A percentile compares a stretch with the other conserved stretches of the same genome.
phyloP scores from a whole-genome alignment of 2,797 vertebrate genomes.

The Serranus cabrilla region DNA sequence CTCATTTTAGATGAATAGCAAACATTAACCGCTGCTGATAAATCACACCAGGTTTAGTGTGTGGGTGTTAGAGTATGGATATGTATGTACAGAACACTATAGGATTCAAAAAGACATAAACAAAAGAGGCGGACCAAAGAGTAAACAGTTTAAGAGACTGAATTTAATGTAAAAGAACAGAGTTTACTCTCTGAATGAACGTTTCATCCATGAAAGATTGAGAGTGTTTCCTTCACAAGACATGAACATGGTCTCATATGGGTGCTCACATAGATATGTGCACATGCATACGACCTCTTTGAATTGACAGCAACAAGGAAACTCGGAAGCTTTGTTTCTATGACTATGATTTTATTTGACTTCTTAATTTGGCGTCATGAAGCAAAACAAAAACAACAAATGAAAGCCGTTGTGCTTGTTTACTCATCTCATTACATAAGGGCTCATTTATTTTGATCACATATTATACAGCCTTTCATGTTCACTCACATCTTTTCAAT shows the following conservation, averaged over 20 bases:
- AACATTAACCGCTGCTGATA: neutral
- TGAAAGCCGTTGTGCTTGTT: constrained; percentile 18
- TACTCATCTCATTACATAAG: constrained; percentile 33
- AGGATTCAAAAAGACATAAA: neutral
- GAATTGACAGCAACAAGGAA: neutral
- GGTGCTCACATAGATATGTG: neutral
- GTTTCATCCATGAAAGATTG: neutral
- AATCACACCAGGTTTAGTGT: neutral
- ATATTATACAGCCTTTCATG: constrained; percentile 42
- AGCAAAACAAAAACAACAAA: constrained; percentile 36
- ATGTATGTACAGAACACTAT: neutral
- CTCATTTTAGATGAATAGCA: neutral
- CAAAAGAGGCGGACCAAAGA: neutral
- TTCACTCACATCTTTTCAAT: constrained; percentile 37
- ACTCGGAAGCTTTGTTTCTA: constrained; percentile 4
- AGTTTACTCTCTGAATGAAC: neutral
- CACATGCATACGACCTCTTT: neutral
- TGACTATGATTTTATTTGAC: constrained; percentile 28
- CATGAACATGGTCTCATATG: neutral
- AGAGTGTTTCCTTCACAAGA: neutral
- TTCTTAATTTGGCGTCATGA: constrained; percentile 35
- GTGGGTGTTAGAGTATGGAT: neutral
- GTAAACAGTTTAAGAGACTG: constrained; percentile 3
- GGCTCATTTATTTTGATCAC: constrained; percentile 51
- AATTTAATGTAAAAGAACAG: neutral